Conservation (phyloP, 2,797 vertebrate genomes). For the Alectoris magna region DNA sequence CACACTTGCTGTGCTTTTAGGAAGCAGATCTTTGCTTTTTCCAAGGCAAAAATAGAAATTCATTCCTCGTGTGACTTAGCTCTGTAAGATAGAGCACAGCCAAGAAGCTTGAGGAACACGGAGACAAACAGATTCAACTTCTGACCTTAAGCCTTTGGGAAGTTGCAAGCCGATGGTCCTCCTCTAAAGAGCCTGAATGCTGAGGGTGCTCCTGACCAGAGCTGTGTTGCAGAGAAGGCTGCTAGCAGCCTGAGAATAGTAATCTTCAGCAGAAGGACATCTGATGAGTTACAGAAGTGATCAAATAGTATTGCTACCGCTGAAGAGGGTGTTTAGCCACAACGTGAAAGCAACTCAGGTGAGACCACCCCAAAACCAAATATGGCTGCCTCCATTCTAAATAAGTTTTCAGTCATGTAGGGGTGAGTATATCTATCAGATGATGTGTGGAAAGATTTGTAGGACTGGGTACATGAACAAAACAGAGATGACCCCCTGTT, state of each 20-base stretch:
- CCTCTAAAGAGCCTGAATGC: neutral
- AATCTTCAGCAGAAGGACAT: neutral
- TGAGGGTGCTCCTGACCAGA: neutral
- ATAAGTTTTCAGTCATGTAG: accelerated
- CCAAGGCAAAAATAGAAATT: constrained; percentile 8
- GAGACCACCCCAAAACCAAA: neutral
- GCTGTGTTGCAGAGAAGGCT: neutral
- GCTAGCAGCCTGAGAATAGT: neutral
- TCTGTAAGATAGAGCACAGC: neutral
- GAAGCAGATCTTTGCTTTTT: neutral
- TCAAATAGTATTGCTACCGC: neutral
- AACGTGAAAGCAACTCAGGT: neutral
- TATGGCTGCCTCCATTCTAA: neutral
- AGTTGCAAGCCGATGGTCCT: neutral
- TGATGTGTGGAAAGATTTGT: neutral
- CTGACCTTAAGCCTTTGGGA: neutral
- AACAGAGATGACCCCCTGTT: neutral
- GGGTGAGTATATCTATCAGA: neutral
- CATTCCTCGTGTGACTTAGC: neutral
- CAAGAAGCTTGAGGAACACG: neutral
- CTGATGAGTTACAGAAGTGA: neutral
- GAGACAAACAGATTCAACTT: neutral
- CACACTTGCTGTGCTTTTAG: constrained; percentile 6
- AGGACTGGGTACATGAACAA: neutral
- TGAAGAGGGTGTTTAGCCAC: neutral